phyloP scores from a whole-genome alignment of 2,888 invertebrate species.

The Synanthedon formicaeformis region DNA sequence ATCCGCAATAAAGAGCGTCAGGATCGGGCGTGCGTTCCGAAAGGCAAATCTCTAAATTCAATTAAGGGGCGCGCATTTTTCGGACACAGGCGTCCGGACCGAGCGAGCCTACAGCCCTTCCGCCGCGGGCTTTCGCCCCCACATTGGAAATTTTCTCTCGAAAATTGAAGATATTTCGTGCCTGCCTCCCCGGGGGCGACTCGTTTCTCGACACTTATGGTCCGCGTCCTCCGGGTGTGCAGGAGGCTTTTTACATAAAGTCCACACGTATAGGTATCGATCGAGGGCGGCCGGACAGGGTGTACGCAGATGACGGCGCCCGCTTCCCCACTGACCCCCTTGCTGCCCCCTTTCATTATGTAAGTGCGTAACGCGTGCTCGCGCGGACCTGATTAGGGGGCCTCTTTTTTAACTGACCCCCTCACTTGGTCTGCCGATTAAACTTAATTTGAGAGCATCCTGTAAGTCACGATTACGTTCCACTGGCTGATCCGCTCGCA shows the following conservation, averaged over 20 bases:
- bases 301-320: conserved; percentile 69
- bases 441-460: conserved; percentile 63
- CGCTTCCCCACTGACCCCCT: conserved; percentile 32
- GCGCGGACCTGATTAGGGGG: conserved; percentile 66
- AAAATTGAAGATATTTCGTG: conserved; percentile 70
- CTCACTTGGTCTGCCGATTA: conserved; percentile 57
- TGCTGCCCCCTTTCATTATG: conserved; percentile 67
- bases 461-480: conserved; percentile 38
- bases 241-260: conserved; percentile 71
- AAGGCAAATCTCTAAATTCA: conserved; percentile 69
- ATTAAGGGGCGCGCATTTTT: conserved; percentile 66
- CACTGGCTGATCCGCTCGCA: conserved; percentile 11
- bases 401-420: conserved; percentile 70
- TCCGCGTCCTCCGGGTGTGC: conserved; percentile 66
- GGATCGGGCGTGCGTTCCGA: conserved; percentile 49
- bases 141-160: conserved; percentile 70
- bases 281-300: conserved; percentile 66
- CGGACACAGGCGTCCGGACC: conserved; percentile 47
- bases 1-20: conserved; percentile 41
- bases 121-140: conserved; percentile 63
- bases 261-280: conserved; percentile 70
- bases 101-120: conserved; percentile 53
- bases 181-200: conserved; percentile 65
- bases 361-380: conserved; percentile 70
- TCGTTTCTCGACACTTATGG: conserved; percentile 70